Conservation (phyloP, 2,888 invertebrate species). For the Noctua janthe region DNA sequence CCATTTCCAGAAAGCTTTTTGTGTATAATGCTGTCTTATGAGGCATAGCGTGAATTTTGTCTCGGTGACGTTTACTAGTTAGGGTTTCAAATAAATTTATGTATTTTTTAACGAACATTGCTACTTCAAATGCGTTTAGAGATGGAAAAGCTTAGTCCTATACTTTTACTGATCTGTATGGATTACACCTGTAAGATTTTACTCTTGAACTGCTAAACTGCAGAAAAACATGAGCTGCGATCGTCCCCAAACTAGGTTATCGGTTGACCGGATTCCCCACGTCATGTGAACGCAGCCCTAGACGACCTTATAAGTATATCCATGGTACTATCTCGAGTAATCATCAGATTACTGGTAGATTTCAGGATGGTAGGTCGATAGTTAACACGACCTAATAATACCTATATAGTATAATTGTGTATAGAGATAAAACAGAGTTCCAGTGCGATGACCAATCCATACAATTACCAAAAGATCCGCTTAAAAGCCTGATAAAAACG, state of each 20-base stretch:
- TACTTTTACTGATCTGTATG: not conserved
- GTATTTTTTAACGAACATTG: no score
- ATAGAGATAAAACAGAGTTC: not conserved
- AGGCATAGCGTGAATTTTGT: no score
- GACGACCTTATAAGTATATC: not conserved
- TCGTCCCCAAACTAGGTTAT: not conserved
- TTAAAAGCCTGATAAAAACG: slow-evolving; percentile 17
- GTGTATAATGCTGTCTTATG: no score
- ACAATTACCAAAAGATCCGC: slow-evolving; percentile 14
- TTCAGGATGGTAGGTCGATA: not conserved
- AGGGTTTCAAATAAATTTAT: no score
- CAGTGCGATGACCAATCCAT: slow-evolving; percentile 13
- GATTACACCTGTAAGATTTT: not conserved
- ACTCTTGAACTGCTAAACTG: not conserved
- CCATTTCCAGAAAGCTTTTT: no score
- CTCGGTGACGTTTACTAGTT: no score
- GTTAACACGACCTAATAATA: not conserved
- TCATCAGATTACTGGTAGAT: not conserved
- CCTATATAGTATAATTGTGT: not conserved
- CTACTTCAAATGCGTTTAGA: no score
- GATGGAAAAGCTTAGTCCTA: not conserved
- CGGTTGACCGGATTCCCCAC: not conserved
- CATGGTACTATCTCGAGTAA: not conserved
- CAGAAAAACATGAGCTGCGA: not conserved
- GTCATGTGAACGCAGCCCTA: not conserved